Evolutionary conservation across 2,797 vertebrate genomes (phyloP), one percentile per base, ranked within the genome.

Genomic region (Sebastes alutus): DNA sequence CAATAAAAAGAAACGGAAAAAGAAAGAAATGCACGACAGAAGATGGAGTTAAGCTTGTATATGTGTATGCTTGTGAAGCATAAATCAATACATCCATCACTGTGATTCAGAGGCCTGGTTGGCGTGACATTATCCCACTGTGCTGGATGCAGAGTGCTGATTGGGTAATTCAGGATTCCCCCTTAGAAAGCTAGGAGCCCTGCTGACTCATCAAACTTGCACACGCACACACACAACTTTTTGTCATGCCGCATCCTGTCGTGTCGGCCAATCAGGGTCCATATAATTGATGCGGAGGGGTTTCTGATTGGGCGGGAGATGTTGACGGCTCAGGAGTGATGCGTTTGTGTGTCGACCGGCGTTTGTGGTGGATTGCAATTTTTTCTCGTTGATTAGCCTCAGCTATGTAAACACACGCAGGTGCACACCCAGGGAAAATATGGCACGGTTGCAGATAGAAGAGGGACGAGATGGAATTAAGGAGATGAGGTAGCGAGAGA

Each of bases 231-330:
- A 55, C 1, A 65, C 0, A 59, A 66, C 54, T 20, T 38, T 66
- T 46, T 30, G 11, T 68, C 65, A 55, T 75, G 72, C 56, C 13
- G 52, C 46, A 32, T 72, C 61, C 79, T 33, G 60, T 73, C 2
- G 27, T 29, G 79, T 84, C 77, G 76, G 72, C 88, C 89, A 89
- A 86, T 93, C 88, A 84, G 78, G 23, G 83, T 73, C 78, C 75
- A 68, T 67, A 69, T 85, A 83, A 92, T 77, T 84, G 78, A 25
- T 55, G 11, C 85, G 1, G 46, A 78, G 46, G 82, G 87, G 74
- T 38, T 65, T 88, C 77, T 82, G 88, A 88, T 75, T 66, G 88
- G 82, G 42, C 1, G 30, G 74, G 46, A 42, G 69, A n/a, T 61
- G 84, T 25, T 71, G 73, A 74, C 68, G 58, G 75, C 61, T 67